Percentiles rank a stretch among this genome's conserved stretches.
Conservation (phyloP, 1,140 invertebrate species). For the Drosophila baimaii region DNA sequence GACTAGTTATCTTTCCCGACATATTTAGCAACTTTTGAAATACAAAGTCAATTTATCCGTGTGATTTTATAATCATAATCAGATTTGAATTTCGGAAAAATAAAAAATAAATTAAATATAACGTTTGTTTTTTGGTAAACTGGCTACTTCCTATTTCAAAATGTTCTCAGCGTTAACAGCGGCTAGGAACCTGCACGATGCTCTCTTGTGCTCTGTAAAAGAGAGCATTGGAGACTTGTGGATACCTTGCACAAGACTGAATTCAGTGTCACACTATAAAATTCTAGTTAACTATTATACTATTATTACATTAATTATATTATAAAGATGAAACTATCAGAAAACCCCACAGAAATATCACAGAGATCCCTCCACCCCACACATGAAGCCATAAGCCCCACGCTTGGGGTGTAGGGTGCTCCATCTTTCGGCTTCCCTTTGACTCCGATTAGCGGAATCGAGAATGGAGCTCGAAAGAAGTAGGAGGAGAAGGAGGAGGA, state of each 20-base stretch:
- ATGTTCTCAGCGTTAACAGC: neutral
- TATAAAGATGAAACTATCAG: too few species aligned
- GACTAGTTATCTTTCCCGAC: neutral
- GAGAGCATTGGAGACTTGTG: neutral
- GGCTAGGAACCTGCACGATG: neutral
- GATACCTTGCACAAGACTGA: neutral
- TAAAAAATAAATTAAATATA: too few species aligned
- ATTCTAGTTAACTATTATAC: too few species aligned
- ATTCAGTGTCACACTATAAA: neutral
- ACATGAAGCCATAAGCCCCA: neutral
- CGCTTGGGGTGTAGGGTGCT: neutral
- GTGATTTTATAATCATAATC: too few species aligned
- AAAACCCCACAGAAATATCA: neutral
- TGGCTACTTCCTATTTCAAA: neutral
- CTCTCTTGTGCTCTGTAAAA: neutral
- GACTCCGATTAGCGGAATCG: slow-evolving; percentile 14
- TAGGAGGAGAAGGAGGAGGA: neutral
- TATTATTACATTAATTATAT: too few species aligned
- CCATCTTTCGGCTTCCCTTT: neutral
- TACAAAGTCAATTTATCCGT: neutral
- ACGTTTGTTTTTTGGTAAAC: too few species aligned
- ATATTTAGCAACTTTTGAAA: neutral
- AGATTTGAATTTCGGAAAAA: too few species aligned
- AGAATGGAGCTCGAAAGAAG: slow-evolving; percentile 6
- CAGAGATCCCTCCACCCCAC: fast-evolving